phyloP scores from a whole-genome alignment of 2,113 vertebrate species.

The Vidua macroura region DNA sequence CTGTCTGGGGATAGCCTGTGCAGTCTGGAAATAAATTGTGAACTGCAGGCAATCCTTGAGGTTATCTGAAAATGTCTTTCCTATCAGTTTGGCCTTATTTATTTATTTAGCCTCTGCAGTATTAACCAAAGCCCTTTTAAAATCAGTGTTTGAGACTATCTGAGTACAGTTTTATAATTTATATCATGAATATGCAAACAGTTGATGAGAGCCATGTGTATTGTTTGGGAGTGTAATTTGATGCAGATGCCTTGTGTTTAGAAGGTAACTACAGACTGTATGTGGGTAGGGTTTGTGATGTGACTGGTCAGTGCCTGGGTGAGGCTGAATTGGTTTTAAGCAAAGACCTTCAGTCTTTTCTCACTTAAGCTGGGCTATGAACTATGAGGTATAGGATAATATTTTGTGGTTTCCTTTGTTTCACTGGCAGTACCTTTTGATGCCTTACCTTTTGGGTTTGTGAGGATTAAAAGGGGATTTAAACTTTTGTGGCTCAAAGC shows the following conservation, averaged over 20 bases:
- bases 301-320: not conserved
- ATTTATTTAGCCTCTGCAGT: not conserved
- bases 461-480: not conserved
- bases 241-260: not conserved
- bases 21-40: not conserved
- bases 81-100: not conserved
- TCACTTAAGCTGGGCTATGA: not conserved
- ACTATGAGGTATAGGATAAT: not conserved
- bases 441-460: not conserved
- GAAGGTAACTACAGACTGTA: not conserved
- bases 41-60: not conserved
- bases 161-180: not conserved
- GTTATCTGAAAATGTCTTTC: not conserved
- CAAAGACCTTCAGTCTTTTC: not conserved
- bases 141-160: not conserved
- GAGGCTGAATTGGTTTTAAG: not conserved
- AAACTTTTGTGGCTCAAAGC: not conserved
- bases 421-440: not conserved
- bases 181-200: not conserved
- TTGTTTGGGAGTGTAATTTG: not conserved
- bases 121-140: not conserved
- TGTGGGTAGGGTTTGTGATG: not conserved
- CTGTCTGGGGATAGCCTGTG: not conserved
- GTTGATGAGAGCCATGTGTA: not conserved
- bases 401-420: not conserved